These are phyloP conservation scores for Thereva nobilitata DNA, from an alignment of 2,888 invertebrate genomes.

Conservation along the genomic window DNA sequence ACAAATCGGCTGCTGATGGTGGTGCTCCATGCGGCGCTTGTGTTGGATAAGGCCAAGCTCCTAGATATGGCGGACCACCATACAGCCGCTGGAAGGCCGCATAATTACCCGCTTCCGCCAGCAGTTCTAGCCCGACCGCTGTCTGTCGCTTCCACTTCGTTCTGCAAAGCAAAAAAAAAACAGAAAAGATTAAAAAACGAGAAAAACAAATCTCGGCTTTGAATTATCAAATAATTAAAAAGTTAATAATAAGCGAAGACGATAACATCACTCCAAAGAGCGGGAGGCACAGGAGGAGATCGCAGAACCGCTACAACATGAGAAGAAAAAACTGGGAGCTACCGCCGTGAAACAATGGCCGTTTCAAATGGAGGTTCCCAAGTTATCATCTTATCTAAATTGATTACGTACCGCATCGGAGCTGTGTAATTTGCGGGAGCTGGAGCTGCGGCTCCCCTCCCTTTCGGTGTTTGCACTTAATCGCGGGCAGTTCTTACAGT, in stretches of 20 bases:
- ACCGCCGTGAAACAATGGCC: not conserved
- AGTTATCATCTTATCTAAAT: slow-evolving; percentile 40
- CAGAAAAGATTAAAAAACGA: not conserved
- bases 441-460: too few species aligned
- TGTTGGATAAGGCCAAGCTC: slow-evolving; percentile 65
- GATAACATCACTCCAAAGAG: not conserved
- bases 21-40: slow-evolving; percentile 67
- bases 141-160: slow-evolving; percentile 99
- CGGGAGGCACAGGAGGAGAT: not conserved
- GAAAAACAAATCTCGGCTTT: slow-evolving; percentile 9
- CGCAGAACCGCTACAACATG: slow-evolving; percentile 34
- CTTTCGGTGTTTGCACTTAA: not conserved
- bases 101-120: slow-evolving; percentile 97
- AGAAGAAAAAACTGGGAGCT: slow-evolving; percentile 25
- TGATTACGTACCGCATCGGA: slow-evolving; percentile 28
- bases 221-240: slow-evolving; percentile 28
- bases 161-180: slow-evolving; percentile 56
- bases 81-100: slow-evolving; percentile 97
- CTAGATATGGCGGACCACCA: slow-evolving; percentile 72
- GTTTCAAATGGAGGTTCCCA: slow-evolving; percentile 20
- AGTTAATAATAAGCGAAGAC: slow-evolving; percentile 1
- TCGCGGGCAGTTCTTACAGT: not conserved
- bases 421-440: slow-evolving; percentile 6
- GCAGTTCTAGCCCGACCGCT: slow-evolving; percentile 92
- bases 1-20: slow-evolving; percentile 75